Conservation (phyloP, 2,113 vertebrate genomes). For the Hypocryptadius cinnamomeus region DNA sequence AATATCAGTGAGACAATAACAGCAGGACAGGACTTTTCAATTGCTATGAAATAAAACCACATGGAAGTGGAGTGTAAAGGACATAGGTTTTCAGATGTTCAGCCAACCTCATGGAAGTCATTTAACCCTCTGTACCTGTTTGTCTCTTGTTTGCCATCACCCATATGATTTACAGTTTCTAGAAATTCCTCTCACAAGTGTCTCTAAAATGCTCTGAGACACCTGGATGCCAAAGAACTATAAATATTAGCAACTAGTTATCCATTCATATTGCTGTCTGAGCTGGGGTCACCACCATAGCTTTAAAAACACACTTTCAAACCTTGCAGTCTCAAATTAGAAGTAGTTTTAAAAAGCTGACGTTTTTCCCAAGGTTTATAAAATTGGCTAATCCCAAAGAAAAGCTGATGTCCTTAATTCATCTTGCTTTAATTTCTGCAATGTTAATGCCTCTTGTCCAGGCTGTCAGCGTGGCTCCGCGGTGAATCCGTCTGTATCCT, state of each 20-base stretch:
- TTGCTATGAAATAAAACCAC: background rate
- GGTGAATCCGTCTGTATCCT: background rate
- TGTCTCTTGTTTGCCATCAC: background rate
- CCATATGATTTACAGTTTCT: background rate
- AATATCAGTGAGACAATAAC: background rate
- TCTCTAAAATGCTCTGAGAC: background rate
- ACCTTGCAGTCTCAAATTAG: background rate
- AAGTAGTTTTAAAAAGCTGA: background rate
- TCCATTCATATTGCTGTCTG: accelerated
- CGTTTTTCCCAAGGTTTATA: background rate
- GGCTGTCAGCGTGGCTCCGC: accelerated
- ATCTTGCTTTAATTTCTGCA: background rate
- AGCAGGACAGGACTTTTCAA: background rate
- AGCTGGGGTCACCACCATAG: background rate
- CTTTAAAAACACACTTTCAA: background rate
- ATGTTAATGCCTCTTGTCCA: background rate
- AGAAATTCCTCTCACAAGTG: background rate
- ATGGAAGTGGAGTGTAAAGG: background rate
- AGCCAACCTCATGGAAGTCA: background rate
- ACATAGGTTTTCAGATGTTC: background rate
- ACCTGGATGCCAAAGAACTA: background rate
- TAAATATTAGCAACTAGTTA: background rate
- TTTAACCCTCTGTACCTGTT: background rate
- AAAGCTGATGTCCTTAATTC: background rate
- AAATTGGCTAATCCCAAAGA: background rate